A percentile compares a stretch with the other conserved stretches of the same genome.
phyloP scores from a whole-genome alignment of 2,113 vertebrate genomes.

The Hassar affinis region DNA sequence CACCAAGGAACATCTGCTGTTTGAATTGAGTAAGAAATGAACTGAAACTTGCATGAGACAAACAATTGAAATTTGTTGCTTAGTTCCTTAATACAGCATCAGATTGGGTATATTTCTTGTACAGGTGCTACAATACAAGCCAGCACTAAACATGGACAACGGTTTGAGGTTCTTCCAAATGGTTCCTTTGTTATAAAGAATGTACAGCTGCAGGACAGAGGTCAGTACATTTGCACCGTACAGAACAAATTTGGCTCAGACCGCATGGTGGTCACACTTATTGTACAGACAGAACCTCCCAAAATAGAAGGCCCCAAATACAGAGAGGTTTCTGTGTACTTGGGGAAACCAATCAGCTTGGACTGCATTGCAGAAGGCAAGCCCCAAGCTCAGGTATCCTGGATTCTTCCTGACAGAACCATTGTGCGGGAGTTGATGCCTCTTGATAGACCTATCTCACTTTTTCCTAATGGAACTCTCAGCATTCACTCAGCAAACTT shows the following conservation, averaged over 20 bases:
- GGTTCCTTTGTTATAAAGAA: constrained; percentile 76
- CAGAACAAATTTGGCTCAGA: constrained; percentile 73
- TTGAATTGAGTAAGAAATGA: background rate
- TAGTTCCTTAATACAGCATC: background rate
- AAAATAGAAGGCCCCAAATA: constrained; percentile 62
- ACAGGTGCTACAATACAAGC: constrained; percentile 75
- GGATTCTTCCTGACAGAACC: constrained; percentile 75
- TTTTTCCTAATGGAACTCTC: constrained; percentile 74
- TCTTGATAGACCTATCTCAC: constrained; percentile 55
- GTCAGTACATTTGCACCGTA: constrained; percentile 76
- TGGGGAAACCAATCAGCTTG: constrained; percentile 65
- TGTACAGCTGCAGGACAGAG: constrained; percentile 75
- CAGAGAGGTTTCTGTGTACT: constrained; percentile 64
- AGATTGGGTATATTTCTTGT: constrained; percentile 17
- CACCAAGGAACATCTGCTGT: background rate
- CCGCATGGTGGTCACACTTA: constrained; percentile 70
- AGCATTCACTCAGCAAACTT: constrained; percentile 69
- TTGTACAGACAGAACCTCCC: constrained; percentile 71
- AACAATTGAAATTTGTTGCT: background rate
- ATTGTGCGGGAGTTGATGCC: constrained; percentile 66
- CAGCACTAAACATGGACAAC: constrained; percentile 68
- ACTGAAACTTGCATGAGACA: background rate
- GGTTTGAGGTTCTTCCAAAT: constrained; percentile 76
- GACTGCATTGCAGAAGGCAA: constrained; percentile 71
- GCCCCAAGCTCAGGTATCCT: constrained; percentile 73